Conservation (phyloP, 2,113 vertebrate species). For the Microtus oregoni region DNA sequence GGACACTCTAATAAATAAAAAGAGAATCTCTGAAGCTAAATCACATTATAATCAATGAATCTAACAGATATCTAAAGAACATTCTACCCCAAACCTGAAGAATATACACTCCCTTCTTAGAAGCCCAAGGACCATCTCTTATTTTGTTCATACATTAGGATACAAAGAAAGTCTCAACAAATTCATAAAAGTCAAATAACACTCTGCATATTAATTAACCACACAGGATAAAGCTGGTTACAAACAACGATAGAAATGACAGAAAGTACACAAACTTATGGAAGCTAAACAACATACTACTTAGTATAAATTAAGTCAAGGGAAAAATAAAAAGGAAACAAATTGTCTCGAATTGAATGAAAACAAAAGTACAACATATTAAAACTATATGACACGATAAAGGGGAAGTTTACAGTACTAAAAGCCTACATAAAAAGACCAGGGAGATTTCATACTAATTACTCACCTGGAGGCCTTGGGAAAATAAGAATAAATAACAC, state of each 20-base stretch:
- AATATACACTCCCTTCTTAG: neutral
- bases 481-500: neutral
- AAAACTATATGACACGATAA: neutral
- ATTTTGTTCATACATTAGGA: neutral
- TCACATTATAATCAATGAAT: neutral
- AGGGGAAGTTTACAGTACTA: neutral
- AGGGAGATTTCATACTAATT: neutral
- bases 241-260: neutral
- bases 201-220: neutral
- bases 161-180: neutral
- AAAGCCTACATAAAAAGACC: neutral
- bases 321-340: neutral
- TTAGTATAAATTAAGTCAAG: neutral
- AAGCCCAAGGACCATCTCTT: neutral
- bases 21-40: neutral
- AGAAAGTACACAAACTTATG: neutral
- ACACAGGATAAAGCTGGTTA: neutral
- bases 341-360: neutral
- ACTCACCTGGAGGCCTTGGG: neutral
- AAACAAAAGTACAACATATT: neutral
- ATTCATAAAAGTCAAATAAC: neutral
- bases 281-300: too few relatives aligned
- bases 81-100: neutral
- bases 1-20: neutral
- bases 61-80: neutral